Evolutionary conservation across 1,140 invertebrate genomes (phyloP), one percentile per base, ranked within the genome.

Genomic region (Bombus cullumanus): DNA sequence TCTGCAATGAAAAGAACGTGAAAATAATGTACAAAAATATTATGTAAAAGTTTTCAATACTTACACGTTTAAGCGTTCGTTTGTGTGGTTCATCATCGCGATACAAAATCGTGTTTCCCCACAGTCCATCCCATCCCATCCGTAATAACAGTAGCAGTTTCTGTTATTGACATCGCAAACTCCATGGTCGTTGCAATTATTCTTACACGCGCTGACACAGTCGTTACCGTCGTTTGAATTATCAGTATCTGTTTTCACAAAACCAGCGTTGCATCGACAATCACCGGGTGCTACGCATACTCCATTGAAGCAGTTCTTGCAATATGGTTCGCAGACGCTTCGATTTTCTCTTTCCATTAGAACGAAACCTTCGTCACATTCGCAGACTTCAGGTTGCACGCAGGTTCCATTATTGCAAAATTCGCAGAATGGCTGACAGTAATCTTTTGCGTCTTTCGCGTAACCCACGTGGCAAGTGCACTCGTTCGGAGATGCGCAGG

Each of bases 261-360:
- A 94, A 31, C 86, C 81, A 0, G 62, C 53, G 57, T 90, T 28
- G 83, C 94, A 95, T 5, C 64, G 69, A 73, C 94, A 95, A 0
- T 84, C 78, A 12, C 90, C 71, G 0, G 94, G 93, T 3, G 88
- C 89, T 0, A 91, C 43, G 72, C 94, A 95, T 5, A 75, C 74
- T 1, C 91, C 92, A 72, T 94, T 91, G 0, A 66, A 64, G 64
- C 94, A 95, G 13, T 74, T 78, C 1, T 78, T 31, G 83, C 93
- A 94, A 9, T 76, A 59, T 1, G 92, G 92, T 6, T 86, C 73
- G 74, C 93, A 94, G 22, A 41, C n/a, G 12, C 31, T 82, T n/a
- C 25, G 34, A 18, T 75, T 84, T n/a, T 15, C 43, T 8, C 2
- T 12, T 34, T 28, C 8, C 18, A 37, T 85, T 69, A 34, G 75